Evolutionary conservation across 1,140 invertebrate species (phyloP), one percentile per base, ranked within the genome.

Genomic region (Drosophila guanche): DNA sequence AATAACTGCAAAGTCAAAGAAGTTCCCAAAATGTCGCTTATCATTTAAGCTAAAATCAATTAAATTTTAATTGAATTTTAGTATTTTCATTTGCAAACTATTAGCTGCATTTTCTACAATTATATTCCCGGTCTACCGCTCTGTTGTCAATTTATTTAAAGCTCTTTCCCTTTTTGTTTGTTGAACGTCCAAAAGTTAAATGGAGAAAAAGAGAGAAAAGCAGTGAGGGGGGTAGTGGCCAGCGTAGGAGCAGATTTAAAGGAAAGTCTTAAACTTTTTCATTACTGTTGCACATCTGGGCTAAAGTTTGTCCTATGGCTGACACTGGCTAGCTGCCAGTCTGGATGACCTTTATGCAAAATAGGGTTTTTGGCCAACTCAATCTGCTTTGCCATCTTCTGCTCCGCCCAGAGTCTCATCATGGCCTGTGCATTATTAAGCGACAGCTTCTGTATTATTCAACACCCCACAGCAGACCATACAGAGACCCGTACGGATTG

Each of bases 281-380:
- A 74, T 74, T 74, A 74, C 47, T 50, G 60, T 52, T 74, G 70
- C 70, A 46, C 67, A 70, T 70, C 47, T 52, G 42, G 55, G 41
- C 37, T 46, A 53, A 74, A 55, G 52, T 73, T 74, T 74, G 69
- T 51, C 69, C 42, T 65, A 57, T 73, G 54, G 33, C 25, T 5
- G 16, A 20, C 16, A 1, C 16, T 20, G 16, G 16, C 16, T 20
- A 20, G 16, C 16, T 20, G 16, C 16, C 25, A 5, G 5, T 14
- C 66, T 52, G 48, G 66, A 42, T 75, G 51, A 75, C 71, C 61
- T 75, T 59, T 75, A 58, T 75, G 71, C 60, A 75, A 75, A 75
- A 61, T 54, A 33, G 54, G 25, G 25, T 59, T 55, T 51, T 20
- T 58, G 29, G 33, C 33, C 33, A 37, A 4, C 33, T 37, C 1